A percentile compares a stretch with the other conserved stretches of the same genome.
Conservation (phyloP, 2,113 vertebrate species). For the Calidris pugnax region DNA sequence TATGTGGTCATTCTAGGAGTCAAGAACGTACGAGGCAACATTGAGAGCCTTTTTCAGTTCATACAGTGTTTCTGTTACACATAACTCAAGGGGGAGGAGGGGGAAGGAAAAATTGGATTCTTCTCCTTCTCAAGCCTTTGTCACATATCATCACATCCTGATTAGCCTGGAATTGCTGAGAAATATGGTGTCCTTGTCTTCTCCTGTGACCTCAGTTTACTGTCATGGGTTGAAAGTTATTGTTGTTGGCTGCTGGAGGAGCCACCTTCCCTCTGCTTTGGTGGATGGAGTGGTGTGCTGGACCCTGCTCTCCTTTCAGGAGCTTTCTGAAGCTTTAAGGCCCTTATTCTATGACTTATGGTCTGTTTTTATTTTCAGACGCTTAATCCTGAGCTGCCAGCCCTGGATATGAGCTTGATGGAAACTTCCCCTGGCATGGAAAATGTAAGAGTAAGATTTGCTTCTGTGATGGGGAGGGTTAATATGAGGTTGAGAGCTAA, state of each 20-base stretch:
- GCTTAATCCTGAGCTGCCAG: conserved; percentile 58
- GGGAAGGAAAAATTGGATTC: background rate
- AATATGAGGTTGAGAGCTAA: background rate
- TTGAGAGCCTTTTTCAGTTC: background rate
- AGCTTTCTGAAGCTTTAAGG: background rate
- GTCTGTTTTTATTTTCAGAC: conserved; percentile 44
- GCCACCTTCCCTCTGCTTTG: background rate
- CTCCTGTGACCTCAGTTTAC: background rate
- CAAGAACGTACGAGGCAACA: background rate
- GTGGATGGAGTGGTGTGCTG: background rate
- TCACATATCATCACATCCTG: background rate
- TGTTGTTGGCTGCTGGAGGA: background rate
- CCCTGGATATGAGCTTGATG: conserved; percentile 39
- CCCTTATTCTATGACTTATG: background rate
- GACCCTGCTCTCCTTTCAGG: background rate
- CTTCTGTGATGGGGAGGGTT: background rate
- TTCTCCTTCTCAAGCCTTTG: background rate
- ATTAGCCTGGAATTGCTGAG: background rate
- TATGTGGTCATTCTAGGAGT: background rate
- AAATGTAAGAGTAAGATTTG: conserved; percentile 48
- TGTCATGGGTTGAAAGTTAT: background rate
- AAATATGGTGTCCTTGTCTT: background rate
- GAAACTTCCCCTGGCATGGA: conserved; percentile 31
- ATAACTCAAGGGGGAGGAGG: fast-evolving
- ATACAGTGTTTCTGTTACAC: background rate